Evolutionary conservation across 2,797 vertebrate genomes (phyloP).

Genomic region (Iguana delicatissima): DNA sequence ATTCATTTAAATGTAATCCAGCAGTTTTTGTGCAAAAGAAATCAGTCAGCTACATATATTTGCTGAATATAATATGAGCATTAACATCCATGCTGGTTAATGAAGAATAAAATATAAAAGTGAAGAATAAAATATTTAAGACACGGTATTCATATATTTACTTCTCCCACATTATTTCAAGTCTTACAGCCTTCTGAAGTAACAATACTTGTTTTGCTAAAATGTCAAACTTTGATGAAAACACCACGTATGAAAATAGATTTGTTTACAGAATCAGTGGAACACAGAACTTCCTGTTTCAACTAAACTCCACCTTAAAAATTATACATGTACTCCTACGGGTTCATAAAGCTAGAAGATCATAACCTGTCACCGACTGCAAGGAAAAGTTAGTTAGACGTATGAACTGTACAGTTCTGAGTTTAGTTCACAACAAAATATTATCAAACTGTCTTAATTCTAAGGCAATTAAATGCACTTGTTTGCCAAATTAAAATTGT

Average conservation of each 20-base stretch:
- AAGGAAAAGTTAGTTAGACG: conserved; percentile 30
- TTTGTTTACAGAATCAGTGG: conserved; percentile 68
- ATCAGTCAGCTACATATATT: background rate
- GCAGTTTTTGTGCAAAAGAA: background rate
- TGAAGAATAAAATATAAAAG: too few species aligned
- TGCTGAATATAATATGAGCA: background rate
- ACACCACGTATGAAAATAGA: conserved; percentile 50
- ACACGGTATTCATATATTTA: too few species aligned
- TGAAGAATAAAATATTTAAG: too few species aligned
- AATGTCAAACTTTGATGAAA: conserved; percentile 36
- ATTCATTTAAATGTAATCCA: background rate
- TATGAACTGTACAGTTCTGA: background rate
- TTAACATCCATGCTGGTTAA: background rate
- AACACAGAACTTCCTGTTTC: conserved; percentile 71
- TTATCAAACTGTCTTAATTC: fast-evolving
- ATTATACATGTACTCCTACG: conserved; percentile 41
- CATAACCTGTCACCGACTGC: conserved; percentile 65
- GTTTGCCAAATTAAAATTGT: conserved; percentile 22
- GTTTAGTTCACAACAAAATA: background rate
- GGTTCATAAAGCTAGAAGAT: conserved; percentile 40
- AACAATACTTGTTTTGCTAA: conserved; percentile 28
- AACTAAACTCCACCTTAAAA: conserved; percentile 69
- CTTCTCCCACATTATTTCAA: too few species aligned
- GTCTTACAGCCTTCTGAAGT: conserved; percentile 7
- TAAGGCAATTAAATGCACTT: background rate